Evolutionary conservation across 2,797 vertebrate genomes (phyloP), one percentile per base, ranked within the genome.

Genomic region (Perodicticus potto): DNA sequence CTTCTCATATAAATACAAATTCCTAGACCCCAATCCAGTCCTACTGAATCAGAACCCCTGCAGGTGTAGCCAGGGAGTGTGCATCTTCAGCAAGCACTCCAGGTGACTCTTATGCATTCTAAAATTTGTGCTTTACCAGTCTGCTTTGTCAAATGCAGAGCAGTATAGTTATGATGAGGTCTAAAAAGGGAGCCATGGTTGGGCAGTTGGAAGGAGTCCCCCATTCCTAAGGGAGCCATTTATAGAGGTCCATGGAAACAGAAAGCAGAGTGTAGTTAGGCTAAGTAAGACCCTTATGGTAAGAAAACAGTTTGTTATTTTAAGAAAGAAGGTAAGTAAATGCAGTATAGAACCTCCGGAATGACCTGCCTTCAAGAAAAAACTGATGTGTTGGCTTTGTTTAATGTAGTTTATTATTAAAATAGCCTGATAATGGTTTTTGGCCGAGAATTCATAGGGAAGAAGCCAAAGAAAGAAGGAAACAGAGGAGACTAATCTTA

Each of bases 191-290:
- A 37, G 27, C 49, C 0, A 0, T 0, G 2, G 32, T 34, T 43
- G 77, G 27, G 27, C 4, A 14, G n/a, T n/a, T 2, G 13, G 49
- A 65, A 70, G 40, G 6, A 1, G 25, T 53, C 32, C 34, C 25
- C 17, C 23, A 25, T 37, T 19, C 16, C 27, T 57, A 37, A 14
- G 29, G 23, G 32, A 72, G 10, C 4, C 34, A 37, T 17, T 43
- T 2, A 55, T 25, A 7, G 32, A 63, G 22, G 9, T 23, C 1
- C 1, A 0, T 3, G 53, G 13, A 53, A 25, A 29, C n/a, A 40
- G 23, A 57, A 69, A 59, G 27, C 7, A 81, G 57, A 40, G 0
- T 1, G 37, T 27, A n/a, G 10, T 20, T 29, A 65, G 53, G 19
- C 34, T 49, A 53, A 29, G 32, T 16, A 13, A 74, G 19, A 43